phyloP scores from a whole-genome alignment of 2,888 invertebrate genomes.

The Dusona sp. region DNA sequence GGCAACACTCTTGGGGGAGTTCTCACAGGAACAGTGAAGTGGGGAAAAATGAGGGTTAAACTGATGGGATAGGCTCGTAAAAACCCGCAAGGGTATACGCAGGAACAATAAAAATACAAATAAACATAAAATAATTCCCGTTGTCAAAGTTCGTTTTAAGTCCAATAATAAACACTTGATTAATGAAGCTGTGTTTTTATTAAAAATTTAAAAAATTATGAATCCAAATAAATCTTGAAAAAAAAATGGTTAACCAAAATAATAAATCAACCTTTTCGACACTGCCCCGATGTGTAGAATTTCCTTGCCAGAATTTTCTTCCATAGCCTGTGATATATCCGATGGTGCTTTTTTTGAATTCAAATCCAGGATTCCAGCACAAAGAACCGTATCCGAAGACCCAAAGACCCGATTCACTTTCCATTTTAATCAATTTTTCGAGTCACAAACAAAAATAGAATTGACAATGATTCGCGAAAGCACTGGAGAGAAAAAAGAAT shows the following conservation, averaged over 20 bases:
- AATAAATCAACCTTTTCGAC: constrained; percentile 87
- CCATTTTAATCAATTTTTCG: constrained; percentile 46
- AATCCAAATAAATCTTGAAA: background rate
- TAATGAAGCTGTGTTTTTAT: too few relatives aligned
- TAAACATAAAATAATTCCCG: too few relatives aligned
- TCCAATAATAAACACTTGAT: too few relatives aligned
- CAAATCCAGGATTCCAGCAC: constrained; percentile 98
- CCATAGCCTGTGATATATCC: constrained; percentile 94
- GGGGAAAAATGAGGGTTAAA: too few relatives aligned
- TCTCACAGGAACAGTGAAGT: too few relatives aligned
- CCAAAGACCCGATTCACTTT: constrained; percentile 87
- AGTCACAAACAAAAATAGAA: constrained; percentile 1
- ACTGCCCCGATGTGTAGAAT: constrained; percentile 92
- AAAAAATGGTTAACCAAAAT: constrained; percentile 1
- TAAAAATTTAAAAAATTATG: constrained; percentile 13
- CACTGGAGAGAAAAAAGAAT: background rate
- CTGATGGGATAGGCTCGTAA: too few relatives aligned
- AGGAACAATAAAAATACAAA: too few relatives aligned
- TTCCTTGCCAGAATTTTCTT: constrained; percentile 97
- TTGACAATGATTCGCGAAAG: constrained; percentile 3
- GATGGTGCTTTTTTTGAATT: constrained; percentile 91
- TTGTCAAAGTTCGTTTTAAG: background rate
- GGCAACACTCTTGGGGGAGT: too few relatives aligned
- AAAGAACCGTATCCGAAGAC: constrained; percentile 98
- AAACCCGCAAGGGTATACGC: too few relatives aligned